phyloP scores from a whole-genome alignment of 2,113 vertebrate species.

The Spea bombifrons region DNA sequence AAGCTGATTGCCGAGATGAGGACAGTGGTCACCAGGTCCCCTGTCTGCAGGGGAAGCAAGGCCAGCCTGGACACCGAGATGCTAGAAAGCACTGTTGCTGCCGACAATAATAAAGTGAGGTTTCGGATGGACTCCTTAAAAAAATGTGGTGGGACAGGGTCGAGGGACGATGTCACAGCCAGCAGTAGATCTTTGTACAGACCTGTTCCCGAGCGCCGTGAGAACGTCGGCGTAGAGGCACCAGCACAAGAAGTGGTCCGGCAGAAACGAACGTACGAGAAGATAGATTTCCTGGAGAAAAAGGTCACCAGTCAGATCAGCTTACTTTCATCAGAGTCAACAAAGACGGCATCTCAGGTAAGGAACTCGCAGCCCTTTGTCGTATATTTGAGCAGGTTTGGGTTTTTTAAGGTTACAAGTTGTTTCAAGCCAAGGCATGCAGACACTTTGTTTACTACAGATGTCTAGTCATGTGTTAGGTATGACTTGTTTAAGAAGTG shows the following conservation, averaged over 20 bases:
- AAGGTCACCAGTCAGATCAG: constrained; percentile 71
- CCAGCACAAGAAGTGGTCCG: constrained; percentile 65
- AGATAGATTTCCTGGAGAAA: constrained; percentile 84
- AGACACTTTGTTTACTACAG: too few relatives aligned
- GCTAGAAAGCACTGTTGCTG: constrained; percentile 58
- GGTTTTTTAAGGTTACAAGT: too few relatives aligned
- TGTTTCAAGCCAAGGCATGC: too few relatives aligned
- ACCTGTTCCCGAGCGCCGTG: constrained; percentile 52
- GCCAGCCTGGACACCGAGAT: constrained; percentile 69
- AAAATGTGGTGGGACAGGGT: constrained; percentile 63
- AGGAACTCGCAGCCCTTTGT: too few relatives aligned
- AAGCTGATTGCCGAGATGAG: constrained; percentile 85
- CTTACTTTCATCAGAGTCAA: constrained; percentile 67
- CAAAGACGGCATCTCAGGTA: constrained; percentile 74
- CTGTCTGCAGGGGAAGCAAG: constrained; percentile 75
- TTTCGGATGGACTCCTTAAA: constrained; percentile 73
- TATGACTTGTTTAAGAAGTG: too few relatives aligned
- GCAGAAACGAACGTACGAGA: constrained; percentile 86
- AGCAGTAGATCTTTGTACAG: constrained; percentile 68
- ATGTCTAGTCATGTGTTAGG: too few relatives aligned
- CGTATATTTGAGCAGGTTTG: too few relatives aligned
- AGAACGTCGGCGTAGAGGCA: constrained; percentile 51
- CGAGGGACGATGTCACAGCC: constrained; percentile 67
- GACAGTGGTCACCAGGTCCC: constrained; percentile 78
- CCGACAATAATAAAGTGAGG: constrained; percentile 62